Evolutionary conservation across 2,888 invertebrate species (phyloP), one percentile per base, ranked within the genome.

Genomic region (Athalia cordata): DNA sequence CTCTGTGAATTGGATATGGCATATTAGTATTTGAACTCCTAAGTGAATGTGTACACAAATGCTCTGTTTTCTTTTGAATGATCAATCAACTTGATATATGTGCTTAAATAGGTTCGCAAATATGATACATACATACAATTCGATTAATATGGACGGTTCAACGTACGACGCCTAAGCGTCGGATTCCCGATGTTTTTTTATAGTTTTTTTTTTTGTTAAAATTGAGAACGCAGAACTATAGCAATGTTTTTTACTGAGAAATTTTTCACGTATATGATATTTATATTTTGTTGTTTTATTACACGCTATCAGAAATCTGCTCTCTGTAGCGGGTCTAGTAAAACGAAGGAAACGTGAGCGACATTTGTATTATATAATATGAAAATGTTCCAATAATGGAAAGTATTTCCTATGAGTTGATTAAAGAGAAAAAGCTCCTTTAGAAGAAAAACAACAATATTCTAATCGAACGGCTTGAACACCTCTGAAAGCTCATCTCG

Each of bases 61-160:
- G 65, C 7, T 62, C 7, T 62, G 62, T 65, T 65, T 13, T 67
- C 4, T 49, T 5, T 50, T 15, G 50, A 50, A 29, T 49, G 67
- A 67, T 67, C 67, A 15, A 67, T 67, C 67, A 67, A 9, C 50
- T 52, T 67, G 64, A 43, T 5, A 43, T 45, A 11, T 9, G 64
- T n/a, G 11, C 11, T 61, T n/a, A 7, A 43, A 11, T 64, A 64
- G 29, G 29, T 29, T 29, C 29, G 29, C 29, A 29, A 29, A 29
- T 29, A 29, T 29, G 29, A 29, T 29, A 29, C 29, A 29, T 29
- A 29, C 29, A 29, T 29, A 29, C 29, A 2, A 29, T 29, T 29
- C 29, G 29, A 29, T 29, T 29, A 29, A 29, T 1, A 1, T 29
- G 29, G 29, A 29, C 29, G 29, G 29, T 29, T 29, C 29, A 29